Percentiles rank a stretch among this genome's conserved stretches.
phyloP scores from a whole-genome alignment of 2,888 invertebrate species.

The Bombylius major region DNA sequence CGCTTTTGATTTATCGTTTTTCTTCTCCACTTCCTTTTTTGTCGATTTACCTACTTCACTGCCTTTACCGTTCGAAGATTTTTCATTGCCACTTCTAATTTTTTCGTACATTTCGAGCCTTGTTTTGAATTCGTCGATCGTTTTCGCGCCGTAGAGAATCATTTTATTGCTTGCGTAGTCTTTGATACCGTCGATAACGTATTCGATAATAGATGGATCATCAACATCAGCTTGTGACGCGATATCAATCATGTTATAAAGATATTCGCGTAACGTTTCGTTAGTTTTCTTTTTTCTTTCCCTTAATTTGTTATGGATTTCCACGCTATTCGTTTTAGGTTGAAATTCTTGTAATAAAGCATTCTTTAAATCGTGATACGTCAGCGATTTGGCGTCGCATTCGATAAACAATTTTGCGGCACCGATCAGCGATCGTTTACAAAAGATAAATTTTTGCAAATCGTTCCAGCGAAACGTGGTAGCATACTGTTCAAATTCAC shows the following conservation, averaged over 20 bases:
- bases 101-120: not conserved
- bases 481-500: no score
- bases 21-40: not conserved
- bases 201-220: not conserved
- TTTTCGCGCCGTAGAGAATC: not conserved
- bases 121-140: not conserved
- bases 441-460: no score
- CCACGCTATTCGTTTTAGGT: no score
- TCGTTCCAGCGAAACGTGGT: no score
- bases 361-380: no score
- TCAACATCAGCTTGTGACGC: not conserved
- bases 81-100: not conserved
- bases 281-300: no score
- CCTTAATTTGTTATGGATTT: no score
- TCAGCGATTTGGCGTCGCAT: no score
- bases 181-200: not conserved
- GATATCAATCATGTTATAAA: not conserved
- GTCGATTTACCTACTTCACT: not conserved
- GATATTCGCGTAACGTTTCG: no score
- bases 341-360: no score
- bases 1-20: not conserved
- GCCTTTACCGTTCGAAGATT: not conserved
- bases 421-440: no score
- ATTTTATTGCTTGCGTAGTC: not conserved
- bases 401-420: no score